phyloP scores from a whole-genome alignment of 37 sponge, comb jelly and placozoan genomes.

The Diacarnus erythraeanus region DNA sequence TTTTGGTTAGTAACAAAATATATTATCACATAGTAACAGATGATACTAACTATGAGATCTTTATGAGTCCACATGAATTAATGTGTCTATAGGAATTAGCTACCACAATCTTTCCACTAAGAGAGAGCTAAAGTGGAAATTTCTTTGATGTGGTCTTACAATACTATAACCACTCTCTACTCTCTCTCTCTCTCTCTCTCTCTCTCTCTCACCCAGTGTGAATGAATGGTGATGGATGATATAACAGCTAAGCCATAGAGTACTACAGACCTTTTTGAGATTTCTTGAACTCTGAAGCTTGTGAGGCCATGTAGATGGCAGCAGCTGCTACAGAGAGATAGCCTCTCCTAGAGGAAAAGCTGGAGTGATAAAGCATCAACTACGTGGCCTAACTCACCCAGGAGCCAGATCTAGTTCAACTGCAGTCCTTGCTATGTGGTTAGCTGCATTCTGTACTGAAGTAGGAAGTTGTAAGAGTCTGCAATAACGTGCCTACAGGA shows the following conservation, averaged over 20 bases:
- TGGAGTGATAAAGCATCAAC: neutral
- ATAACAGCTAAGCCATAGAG: neutral
- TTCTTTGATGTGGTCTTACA: no score
- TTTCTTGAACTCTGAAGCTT: constrained; percentile 83
- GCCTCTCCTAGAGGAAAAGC: constrained; percentile 44
- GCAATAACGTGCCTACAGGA: constrained; percentile 88
- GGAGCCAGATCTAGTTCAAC: constrained; percentile 87
- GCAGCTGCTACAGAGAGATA: constrained; percentile 94
- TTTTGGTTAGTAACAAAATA: no score
- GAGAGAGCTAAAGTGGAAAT: no score
- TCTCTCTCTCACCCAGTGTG: neutral
- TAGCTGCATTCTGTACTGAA: constrained; percentile 87
- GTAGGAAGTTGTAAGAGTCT: constrained; percentile 68
- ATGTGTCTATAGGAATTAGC: no score
- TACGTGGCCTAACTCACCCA: constrained; percentile 77
- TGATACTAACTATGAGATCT: no score
- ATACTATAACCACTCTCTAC: no score
- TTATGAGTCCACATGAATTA: no score
- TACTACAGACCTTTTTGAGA: constrained; percentile 95
- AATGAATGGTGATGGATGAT: neutral
- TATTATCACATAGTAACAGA: no score
- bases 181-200: constrained; percentile 12
- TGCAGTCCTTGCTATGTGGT: constrained; percentile 88
- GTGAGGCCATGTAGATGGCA: constrained; percentile 96
- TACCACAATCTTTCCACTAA: no score